A percentile compares a stretch with the other conserved stretches of the same genome.
Evolutionary conservation across 2,113 vertebrate species (phyloP).

Genomic region (Pelvicachromis taeniatus): DNA sequence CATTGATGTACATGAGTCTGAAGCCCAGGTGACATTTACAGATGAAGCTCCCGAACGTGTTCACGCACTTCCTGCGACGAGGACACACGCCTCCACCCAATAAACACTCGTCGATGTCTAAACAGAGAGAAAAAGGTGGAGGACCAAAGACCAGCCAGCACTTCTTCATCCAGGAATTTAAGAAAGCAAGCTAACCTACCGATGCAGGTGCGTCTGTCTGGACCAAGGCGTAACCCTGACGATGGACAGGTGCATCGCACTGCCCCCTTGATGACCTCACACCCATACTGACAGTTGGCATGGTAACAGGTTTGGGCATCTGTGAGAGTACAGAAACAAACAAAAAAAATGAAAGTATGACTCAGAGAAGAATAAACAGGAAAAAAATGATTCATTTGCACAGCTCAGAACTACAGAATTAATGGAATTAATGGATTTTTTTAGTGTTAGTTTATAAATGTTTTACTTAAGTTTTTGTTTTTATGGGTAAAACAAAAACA

Average conservation of each 20-base stretch:
- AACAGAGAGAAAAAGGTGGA: not conserved
- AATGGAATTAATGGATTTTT: no score
- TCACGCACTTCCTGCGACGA: constrained; percentile 83
- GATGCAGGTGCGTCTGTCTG: constrained; percentile 84
- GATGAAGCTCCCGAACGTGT: constrained; percentile 92
- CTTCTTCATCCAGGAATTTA: not conserved
- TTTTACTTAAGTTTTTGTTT: no score
- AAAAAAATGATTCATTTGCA: not conserved
- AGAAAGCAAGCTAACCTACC: constrained; percentile 66
- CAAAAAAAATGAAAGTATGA: not conserved
- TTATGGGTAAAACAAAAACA: no score
- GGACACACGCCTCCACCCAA: constrained; percentile 78
- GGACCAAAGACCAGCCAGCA: not conserved
- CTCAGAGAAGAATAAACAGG: not conserved
- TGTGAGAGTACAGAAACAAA: constrained; percentile 5
- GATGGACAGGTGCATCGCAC: constrained; percentile 88
- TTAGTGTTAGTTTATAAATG: no score
- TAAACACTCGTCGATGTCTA: constrained; percentile 89
- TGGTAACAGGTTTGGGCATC: constrained; percentile 82
- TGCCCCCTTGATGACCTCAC: constrained; percentile 84
- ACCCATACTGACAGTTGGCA: constrained; percentile 96
- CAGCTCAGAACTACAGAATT: no score
- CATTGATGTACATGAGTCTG: constrained; percentile 81
- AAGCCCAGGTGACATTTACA: constrained; percentile 91
- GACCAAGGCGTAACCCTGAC: constrained; percentile 84